phyloP scores from a whole-genome alignment of 2,113 vertebrate genomes.

The Holacanthus passer region DNA sequence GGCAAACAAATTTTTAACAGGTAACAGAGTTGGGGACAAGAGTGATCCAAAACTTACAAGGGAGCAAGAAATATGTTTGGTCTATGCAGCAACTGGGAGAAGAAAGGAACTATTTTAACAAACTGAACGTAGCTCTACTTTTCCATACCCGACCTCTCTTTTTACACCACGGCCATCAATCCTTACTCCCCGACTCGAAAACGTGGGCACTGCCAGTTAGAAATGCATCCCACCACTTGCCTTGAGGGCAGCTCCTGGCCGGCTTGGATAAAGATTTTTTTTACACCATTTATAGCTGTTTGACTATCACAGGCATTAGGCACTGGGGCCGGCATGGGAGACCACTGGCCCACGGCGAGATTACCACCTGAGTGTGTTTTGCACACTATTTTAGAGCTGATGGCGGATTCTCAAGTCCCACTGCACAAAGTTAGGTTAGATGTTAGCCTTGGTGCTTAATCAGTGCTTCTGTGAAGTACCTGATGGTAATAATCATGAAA shows the following conservation, averaged over 20 bases:
- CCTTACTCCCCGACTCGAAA: slow-evolving; percentile 12
- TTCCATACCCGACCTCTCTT: background rate
- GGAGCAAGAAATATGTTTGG: background rate
- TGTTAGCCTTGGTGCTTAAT: slow-evolving; percentile 11
- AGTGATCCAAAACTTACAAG: background rate
- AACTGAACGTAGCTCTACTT: slow-evolving; percentile 11
- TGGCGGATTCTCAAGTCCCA: background rate
- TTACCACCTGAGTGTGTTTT: slow-evolving; percentile 3
- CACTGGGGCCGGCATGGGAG: slow-evolving; percentile 25
- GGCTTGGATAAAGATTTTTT: slow-evolving; percentile 49
- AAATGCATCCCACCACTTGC: slow-evolving; percentile 40
- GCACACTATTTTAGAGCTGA: background rate
- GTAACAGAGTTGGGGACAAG: background rate
- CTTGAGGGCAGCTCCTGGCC: slow-evolving; percentile 42
- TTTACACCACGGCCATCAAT: slow-evolving; percentile 3
- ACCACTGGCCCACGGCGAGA: slow-evolving; percentile 17
- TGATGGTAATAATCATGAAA: slow-evolving; percentile 14
- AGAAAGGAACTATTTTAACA: background rate
- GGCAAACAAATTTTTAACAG: no score
- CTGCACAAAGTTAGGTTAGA: background rate
- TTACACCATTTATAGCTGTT: slow-evolving; percentile 43
- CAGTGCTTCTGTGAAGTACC: slow-evolving; percentile 7
- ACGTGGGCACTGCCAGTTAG: slow-evolving; percentile 22
- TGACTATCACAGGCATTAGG: slow-evolving; percentile 41
- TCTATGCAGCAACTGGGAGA: background rate